Evolutionary conservation across 2,113 vertebrate genomes (phyloP).

Genomic region (Polyodon spathula): DNA sequence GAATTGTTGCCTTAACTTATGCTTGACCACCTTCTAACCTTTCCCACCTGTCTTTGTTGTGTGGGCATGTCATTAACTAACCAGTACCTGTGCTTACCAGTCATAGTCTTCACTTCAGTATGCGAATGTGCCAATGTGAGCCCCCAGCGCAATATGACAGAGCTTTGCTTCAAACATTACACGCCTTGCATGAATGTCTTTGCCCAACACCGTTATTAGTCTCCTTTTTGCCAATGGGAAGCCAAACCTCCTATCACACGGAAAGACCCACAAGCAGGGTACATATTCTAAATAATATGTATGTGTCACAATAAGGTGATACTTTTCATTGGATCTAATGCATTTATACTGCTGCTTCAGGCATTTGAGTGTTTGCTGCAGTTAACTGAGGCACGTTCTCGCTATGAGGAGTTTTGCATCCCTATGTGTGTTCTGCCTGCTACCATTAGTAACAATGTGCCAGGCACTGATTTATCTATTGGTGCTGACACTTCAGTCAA

Average conservation of each 20-base stretch:
- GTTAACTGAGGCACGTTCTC: conserved; percentile 58
- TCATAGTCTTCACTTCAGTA: conserved; percentile 22
- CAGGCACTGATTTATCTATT: conserved; percentile 78
- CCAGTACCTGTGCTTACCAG: not conserved
- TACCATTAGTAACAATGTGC: conserved; percentile 91
- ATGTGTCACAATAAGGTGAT: not conserved
- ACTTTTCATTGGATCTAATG: conserved; percentile 32
- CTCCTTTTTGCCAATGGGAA: conserved; percentile 27
- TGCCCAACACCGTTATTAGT: not conserved
- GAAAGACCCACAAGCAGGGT: conserved; percentile 35
- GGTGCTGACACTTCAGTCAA: conserved; percentile 83
- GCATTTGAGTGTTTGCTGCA: conserved; percentile 68
- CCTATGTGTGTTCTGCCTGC: conserved; percentile 81
- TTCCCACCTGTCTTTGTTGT: not conserved
- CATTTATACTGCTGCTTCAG: conserved; percentile 68
- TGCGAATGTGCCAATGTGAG: conserved; percentile 35
- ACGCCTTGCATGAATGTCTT: not conserved
- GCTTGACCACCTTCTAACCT: not conserved
- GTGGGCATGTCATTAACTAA: not conserved
- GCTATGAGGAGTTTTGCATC: conserved; percentile 74
- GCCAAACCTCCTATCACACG: conserved; percentile 33
- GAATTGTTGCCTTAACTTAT: conserved; percentile 7
- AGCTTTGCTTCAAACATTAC: not conserved
- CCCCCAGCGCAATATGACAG: conserved; percentile 24
- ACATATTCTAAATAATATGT: conserved; percentile 5